These are phyloP conservation scores for Apodemia hepburni DNA, from an alignment of 2,888 invertebrate species.

Conservation along the genomic window DNA sequence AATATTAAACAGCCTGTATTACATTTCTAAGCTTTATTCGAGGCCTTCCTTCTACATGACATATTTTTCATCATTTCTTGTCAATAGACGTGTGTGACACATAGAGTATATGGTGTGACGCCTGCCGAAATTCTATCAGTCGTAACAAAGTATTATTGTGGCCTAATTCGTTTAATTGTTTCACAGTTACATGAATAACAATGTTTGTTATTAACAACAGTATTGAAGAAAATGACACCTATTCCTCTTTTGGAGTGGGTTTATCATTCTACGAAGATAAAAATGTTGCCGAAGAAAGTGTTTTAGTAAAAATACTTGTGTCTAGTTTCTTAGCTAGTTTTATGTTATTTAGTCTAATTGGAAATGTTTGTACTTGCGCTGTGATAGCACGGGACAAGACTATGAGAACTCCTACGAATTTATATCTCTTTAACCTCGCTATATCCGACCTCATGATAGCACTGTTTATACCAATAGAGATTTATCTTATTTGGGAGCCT, in stretches of 20 bases:
- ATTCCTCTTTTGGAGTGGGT: slow-evolving; percentile 55
- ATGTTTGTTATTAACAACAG: slow-evolving; percentile 24
- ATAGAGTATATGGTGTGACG: too few species aligned
- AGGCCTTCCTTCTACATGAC: slow-evolving; percentile 18
- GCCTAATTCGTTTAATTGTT: not conserved
- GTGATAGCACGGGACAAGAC: slow-evolving; percentile 86
- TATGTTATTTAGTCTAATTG: slow-evolving; percentile 85
- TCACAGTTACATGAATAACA: not conserved
- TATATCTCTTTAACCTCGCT: slow-evolving; percentile 89
- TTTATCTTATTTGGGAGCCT: slow-evolving; percentile 87
- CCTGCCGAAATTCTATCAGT: not conserved
- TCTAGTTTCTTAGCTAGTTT: slow-evolving; percentile 81
- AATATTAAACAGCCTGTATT: slow-evolving; percentile 31
- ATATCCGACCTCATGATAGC: slow-evolving; percentile 87
- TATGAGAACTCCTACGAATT: slow-evolving; percentile 92
- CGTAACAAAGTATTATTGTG: not conserved
- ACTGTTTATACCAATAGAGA: slow-evolving; percentile 87
- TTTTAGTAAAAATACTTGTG: slow-evolving; percentile 73
- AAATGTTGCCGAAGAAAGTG: slow-evolving; percentile 67
- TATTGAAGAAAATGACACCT: slow-evolving; percentile 43
- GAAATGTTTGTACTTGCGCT: slow-evolving; percentile 88
- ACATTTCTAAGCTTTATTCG: slow-evolving; percentile 24
- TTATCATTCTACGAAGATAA: slow-evolving; percentile 53
- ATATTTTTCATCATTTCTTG: slow-evolving; percentile 26
- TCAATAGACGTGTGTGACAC: slow-evolving; percentile 21